Conservation (phyloP, 2,113 vertebrate genomes). For the Tamias sibiricus region DNA sequence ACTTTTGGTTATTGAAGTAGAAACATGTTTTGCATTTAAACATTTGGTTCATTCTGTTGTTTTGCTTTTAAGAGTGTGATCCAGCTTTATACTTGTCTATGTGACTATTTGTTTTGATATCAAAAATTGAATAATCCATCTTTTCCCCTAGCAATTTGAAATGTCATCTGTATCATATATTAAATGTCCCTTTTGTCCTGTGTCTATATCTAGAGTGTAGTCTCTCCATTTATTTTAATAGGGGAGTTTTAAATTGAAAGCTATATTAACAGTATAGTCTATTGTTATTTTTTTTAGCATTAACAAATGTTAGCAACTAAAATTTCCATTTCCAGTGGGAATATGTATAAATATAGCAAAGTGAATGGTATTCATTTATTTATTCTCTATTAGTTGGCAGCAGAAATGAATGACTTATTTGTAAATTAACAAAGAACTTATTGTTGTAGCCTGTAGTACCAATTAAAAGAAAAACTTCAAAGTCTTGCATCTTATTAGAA, state of each 20-base stretch:
- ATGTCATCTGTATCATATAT: neutral
- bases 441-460: neutral
- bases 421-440: slow-evolving; percentile 8
- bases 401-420: slow-evolving; percentile 23
- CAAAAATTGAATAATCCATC: neutral
- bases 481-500: slow-evolving; percentile 1
- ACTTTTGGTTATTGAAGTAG: neutral
- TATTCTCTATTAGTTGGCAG: slow-evolving; percentile 6
- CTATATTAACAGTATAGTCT: neutral
- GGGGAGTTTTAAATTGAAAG: neutral
- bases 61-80: neutral
- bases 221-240: neutral
- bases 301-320: neutral
- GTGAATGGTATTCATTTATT: slow-evolving; percentile 13
- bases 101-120: neutral
- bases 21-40: neutral
- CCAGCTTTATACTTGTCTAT: neutral
- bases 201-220: neutral
- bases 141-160: neutral
- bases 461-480: slow-evolving; percentile 50
- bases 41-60: neutral
- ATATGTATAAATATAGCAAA: neutral
- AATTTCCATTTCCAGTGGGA: slow-evolving; percentile 13
- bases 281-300: neutral
- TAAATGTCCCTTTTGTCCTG: neutral